These are phyloP conservation scores for Empidonax traillii DNA, from an alignment of 2,113 vertebrate genomes.

Conservation along the genomic window DNA sequence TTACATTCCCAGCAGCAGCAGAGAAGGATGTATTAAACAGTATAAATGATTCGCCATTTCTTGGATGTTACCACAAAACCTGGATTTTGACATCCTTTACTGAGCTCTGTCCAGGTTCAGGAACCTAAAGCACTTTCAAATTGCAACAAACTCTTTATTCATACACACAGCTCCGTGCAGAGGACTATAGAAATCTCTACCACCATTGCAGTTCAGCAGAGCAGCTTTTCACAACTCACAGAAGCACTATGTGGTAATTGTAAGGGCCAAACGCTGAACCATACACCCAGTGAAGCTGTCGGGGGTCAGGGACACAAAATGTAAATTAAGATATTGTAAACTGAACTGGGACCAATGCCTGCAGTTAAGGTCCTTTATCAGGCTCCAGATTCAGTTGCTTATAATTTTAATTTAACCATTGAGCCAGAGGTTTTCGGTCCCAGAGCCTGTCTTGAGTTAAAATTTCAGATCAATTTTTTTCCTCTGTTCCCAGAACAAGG, in stretches of 20 bases:
- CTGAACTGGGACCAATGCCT: not conserved
- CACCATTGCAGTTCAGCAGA: not conserved
- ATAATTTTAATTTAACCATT: not conserved
- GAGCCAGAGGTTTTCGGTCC: not conserved
- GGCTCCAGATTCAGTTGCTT: not conserved
- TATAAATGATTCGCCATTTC: constrained; percentile 37
- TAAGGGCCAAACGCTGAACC: not conserved
- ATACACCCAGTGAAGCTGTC: not conserved
- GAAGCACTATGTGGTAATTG: not conserved
- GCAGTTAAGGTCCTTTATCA: not conserved
- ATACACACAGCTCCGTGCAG: not conserved
- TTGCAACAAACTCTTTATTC: not conserved
- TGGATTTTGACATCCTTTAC: constrained; percentile 43
- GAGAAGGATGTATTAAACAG: constrained; percentile 15
- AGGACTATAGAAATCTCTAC: not conserved
- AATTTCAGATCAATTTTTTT: not conserved
- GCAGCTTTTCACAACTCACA: not conserved
- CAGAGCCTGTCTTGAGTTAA: not conserved
- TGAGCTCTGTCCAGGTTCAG: not conserved
- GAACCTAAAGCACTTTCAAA: not conserved
- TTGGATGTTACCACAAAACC: constrained; percentile 2
- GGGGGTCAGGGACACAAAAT: not conserved
- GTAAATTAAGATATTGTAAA: not conserved
- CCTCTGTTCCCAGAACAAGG: not conserved
- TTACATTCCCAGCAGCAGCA: constrained; percentile 22